A percentile compares a stretch with the other conserved stretches of the same genome.
Conservation (phyloP, 2,888 invertebrate genomes). For the Plemyria rubiginata region DNA sequence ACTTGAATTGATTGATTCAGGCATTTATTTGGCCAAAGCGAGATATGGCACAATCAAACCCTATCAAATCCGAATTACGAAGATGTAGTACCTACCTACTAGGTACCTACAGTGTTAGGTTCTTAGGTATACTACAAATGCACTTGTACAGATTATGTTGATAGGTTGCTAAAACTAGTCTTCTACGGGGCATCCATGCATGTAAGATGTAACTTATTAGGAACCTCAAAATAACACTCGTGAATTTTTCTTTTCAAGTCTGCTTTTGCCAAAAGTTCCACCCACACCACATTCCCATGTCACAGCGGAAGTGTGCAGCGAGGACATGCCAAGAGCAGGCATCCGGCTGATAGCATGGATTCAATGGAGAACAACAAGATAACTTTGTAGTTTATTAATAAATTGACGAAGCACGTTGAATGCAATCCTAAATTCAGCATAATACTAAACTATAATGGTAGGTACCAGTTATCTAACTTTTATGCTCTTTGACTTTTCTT, state of each 20-base stretch:
- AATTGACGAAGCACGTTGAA: too few relatives aligned
- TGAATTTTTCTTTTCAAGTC: not conserved
- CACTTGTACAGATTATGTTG: too few relatives aligned
- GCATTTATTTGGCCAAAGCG: not conserved
- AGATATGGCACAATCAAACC: not conserved
- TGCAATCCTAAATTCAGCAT: too few relatives aligned
- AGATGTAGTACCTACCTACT: too few relatives aligned
- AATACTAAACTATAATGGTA: too few relatives aligned
- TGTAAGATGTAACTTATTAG: not conserved
- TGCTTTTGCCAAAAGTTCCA: constrained; percentile 41
- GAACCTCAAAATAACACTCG: not conserved
- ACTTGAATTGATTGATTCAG: not conserved
- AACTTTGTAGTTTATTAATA: constrained; percentile 19
- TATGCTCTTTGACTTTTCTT: too few relatives aligned
- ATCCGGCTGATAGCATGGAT: constrained; percentile 60
- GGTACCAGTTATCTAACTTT: too few relatives aligned
- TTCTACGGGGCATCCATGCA: too few relatives aligned
- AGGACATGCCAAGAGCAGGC: constrained; percentile 54
- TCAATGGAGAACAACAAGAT: constrained; percentile 37
- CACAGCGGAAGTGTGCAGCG: constrained; percentile 52
- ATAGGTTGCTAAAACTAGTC: too few relatives aligned
- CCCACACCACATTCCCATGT: constrained; percentile 48
- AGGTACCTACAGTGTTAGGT: too few relatives aligned
- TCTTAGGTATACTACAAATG: too few relatives aligned
- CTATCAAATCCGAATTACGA: too few relatives aligned